These are phyloP conservation scores for Cariama cristata DNA, from an alignment of 2,113 vertebrate genomes.

Conservation along the genomic window DNA sequence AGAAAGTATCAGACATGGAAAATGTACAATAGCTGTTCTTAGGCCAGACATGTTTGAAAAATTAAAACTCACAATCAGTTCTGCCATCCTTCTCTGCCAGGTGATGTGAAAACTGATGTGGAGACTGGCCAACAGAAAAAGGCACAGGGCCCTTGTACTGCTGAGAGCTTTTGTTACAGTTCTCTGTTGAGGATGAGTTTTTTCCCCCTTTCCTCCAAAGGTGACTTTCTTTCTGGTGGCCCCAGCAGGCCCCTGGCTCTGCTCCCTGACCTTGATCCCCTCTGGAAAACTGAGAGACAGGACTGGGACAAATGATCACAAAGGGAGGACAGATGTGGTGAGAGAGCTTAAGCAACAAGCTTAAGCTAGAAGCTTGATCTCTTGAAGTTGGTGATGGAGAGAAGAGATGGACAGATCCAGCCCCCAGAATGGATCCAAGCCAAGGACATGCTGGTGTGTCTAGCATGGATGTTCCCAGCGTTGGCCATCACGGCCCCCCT, in stretches of 20 bases:
- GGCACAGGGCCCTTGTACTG: too few species aligned
- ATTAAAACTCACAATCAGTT: background rate
- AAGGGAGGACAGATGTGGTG: background rate
- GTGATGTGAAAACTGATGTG: background rate
- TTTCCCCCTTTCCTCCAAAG: background rate
- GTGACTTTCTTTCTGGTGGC: background rate
- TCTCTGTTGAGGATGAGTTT: background rate
- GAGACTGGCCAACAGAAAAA: background rate
- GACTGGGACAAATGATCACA: background rate
- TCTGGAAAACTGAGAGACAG: background rate
- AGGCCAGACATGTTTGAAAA: background rate
- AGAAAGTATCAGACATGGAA: background rate
- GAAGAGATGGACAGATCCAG: background rate
- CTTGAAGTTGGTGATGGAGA: background rate
- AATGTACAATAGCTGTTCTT: background rate
- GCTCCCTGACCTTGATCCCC: background rate
- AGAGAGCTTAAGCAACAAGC: background rate
- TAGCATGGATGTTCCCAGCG: fast-evolving
- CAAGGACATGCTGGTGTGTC: background rate
- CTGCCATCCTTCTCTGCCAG: background rate
- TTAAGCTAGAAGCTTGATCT: background rate
- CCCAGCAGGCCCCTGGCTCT: background rate
- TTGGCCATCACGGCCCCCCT: background rate
- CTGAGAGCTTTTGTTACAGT: background rate
- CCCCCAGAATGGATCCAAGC: background rate